Conservation (phyloP, 2,888 invertebrate species). For the Diarsia rubi region DNA sequence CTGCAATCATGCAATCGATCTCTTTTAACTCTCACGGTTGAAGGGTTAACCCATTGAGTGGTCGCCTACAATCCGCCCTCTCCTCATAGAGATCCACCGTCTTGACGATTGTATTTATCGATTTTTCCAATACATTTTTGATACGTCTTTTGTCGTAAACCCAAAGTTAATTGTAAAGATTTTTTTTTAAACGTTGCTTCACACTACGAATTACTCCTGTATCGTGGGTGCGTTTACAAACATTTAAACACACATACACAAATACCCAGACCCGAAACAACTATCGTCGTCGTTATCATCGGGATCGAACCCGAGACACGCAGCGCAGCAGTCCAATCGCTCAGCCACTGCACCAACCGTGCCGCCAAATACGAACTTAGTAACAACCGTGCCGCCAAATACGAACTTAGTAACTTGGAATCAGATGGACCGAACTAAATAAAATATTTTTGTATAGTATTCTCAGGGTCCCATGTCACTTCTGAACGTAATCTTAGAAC, state of each 20-base stretch:
- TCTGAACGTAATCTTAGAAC: background rate
- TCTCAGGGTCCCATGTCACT: background rate
- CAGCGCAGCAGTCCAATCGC: too few species aligned
- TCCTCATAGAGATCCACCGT: background rate
- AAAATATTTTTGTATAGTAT: background rate
- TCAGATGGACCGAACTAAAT: background rate
- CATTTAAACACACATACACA: too few species aligned
- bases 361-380: too few species aligned
- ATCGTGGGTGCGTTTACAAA: too few species aligned
- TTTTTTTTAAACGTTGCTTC: too few species aligned
- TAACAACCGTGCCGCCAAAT: too few species aligned
- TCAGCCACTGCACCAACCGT: too few species aligned
- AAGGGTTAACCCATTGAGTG: background rate
- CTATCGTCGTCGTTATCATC: too few species aligned
- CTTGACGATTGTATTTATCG: background rate
- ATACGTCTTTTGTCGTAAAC: background rate
- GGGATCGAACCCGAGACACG: too few species aligned
- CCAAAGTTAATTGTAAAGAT: background rate
- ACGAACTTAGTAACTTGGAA: background rate
- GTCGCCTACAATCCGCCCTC: background rate
- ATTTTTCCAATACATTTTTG: background rate
- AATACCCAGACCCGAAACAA: too few species aligned
- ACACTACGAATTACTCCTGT: too few species aligned
- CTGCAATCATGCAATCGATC: background rate
- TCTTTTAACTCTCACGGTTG: constrained; percentile 1